Evolutionary conservation across 2,888 invertebrate species (phyloP), one percentile per base, ranked within the genome.

Genomic region (Notodonta dromedarius): DNA sequence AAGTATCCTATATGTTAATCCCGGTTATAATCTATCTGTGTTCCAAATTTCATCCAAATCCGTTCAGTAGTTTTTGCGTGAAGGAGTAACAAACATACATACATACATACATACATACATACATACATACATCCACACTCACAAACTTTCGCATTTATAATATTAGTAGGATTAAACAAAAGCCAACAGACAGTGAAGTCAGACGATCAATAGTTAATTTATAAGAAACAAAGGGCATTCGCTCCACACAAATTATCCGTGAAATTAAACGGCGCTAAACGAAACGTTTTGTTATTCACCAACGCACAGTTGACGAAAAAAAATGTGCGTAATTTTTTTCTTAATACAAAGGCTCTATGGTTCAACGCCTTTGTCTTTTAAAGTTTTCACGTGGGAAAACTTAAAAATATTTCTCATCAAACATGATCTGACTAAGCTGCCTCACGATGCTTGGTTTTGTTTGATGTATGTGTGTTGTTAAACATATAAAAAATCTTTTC

Each of bases 161-260:
- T n/a, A n/a, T n/a, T n/a, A n/a, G n/a, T n/a, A n/a, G n/a, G n/a
- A 4, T 32, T 35, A 60, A 65, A 42, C 53, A 42, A 63, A 42
- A 60, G 52, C 39, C 56, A 61, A 35, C 58, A 65, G 66, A 58
- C 72, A 58, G 59, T 65, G 57, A 62, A 71, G 60, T 61, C 56
- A 56, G 59, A 12, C 62, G 75, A 70, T 76, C 78, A 66, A 76
- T 76, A 75, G 61, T 66, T 78, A 78, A 80, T 81, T 75, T 74
- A 65, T 59, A 57, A 70, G 67, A 77, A 80, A 81, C 84, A 85
- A 86, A 85, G 78, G 79, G 77, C 75, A 78, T 78, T 85, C 78
- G 77, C 74, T 75, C 67, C 80, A 77, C 71, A 76, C 77, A 83
- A 86, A 85, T 86, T 83, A 83, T 74, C 76, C 85, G 82, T 86